Percentiles rank a stretch among this genome's conserved stretches.
Conservation (phyloP, 1,140 invertebrate species). For the Lordiphosa stackelbergi region DNA sequence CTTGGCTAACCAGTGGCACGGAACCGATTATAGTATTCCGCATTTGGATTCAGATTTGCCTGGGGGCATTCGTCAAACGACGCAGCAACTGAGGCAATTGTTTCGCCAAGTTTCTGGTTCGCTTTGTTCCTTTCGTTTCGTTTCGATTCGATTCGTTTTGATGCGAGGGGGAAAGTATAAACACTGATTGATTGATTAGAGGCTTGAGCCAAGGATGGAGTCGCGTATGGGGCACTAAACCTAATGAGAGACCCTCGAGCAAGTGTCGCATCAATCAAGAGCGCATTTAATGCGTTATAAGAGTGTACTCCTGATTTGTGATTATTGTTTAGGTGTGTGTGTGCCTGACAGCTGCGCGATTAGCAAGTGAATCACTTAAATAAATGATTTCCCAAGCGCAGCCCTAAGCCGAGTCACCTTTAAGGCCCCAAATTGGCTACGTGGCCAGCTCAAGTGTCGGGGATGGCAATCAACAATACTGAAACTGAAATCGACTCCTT, state of each 20-base stretch:
- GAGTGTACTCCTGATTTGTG: constrained; percentile 63
- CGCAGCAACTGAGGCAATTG: constrained; percentile 60
- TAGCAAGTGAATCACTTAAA: constrained; percentile 66
- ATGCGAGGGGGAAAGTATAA: constrained; percentile 41
- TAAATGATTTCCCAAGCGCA: constrained; percentile 52
- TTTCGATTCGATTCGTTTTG: constrained; percentile 28
- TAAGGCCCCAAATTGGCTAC: constrained; percentile 49
- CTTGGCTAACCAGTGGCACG: constrained; percentile 67
- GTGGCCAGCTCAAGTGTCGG: constrained; percentile 54
- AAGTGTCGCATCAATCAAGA: constrained; percentile 74
- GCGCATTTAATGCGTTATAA: constrained; percentile 70
- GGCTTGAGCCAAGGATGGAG: constrained; percentile 31
- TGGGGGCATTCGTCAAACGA: constrained; percentile 69
- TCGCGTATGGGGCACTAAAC: constrained; percentile 49
- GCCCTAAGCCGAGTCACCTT: constrained; percentile 21
- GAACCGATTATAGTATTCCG: constrained; percentile 73
- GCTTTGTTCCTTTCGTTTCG: constrained; percentile 49
- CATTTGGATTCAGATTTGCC: constrained; percentile 66
- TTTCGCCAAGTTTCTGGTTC: constrained; percentile 61
- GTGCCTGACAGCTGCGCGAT: constrained; percentile 60
- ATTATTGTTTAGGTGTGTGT: constrained; percentile 66
- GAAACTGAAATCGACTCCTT: constrained; percentile 34
- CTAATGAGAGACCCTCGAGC: constrained; percentile 72
- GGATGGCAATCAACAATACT: constrained; percentile 56
- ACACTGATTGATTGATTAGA: constrained; percentile 75